phyloP scores from a whole-genome alignment of 1,140 invertebrate genomes.

The Vanessa tameamea region DNA sequence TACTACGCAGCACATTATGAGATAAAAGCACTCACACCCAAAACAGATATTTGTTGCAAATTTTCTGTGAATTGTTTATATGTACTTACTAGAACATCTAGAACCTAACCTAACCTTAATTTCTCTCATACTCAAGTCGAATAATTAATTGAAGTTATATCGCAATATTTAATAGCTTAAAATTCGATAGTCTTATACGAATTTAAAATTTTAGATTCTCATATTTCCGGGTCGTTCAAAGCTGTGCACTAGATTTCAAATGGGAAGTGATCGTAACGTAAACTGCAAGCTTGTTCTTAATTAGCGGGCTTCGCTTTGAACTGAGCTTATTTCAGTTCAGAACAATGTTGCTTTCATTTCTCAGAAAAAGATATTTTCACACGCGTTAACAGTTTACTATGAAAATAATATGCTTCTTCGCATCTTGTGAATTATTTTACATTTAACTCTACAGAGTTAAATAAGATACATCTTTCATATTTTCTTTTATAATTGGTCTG shows the following conservation, averaged over 20 bases:
- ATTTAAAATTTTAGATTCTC: not conserved
- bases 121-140: too few relatives aligned
- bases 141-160: too few relatives aligned
- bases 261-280: conserved; percentile 45
- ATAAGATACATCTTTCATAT: not conserved
- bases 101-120: too few relatives aligned
- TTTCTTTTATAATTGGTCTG: not conserved
- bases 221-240: conserved; percentile 23
- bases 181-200: not conserved
- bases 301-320: conserved; percentile 61
- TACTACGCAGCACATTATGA: too few relatives aligned
- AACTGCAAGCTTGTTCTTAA: conserved; percentile 50
- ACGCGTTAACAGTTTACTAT: conserved; percentile 19
- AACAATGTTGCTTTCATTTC: conserved; percentile 35
- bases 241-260: conserved; percentile 29
- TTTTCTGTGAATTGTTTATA: too few relatives aligned
- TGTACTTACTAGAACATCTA: too few relatives aligned
- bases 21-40: too few relatives aligned
- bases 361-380: conserved; percentile 32
- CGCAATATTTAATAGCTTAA: too few relatives aligned
- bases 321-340: conserved; percentile 33
- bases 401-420: conserved; percentile 4
- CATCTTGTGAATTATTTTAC: conserved; percentile 2
- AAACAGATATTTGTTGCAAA: too few relatives aligned
- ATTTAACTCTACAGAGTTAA: not conserved